Percentiles rank a stretch among this genome's conserved stretches.
phyloP scores from a whole-genome alignment of 1,140 invertebrate genomes.

The Dreissena polymorpha region DNA sequence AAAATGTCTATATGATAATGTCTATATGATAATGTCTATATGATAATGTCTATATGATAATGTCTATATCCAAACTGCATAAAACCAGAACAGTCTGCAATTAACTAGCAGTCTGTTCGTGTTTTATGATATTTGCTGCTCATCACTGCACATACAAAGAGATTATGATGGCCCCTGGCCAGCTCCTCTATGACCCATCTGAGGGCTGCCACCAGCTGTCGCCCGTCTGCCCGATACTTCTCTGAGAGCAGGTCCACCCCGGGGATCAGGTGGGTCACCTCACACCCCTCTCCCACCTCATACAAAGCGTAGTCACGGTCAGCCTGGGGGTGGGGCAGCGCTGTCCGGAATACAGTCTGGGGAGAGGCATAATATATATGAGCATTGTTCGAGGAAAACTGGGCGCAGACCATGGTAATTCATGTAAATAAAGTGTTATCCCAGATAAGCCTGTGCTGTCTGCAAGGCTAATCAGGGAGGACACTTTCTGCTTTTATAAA shows the following conservation, averaged over 20 bases:
- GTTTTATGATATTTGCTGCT: too few relatives aligned
- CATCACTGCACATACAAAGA: slow-evolving; percentile 73
- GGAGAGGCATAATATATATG: slow-evolving; percentile 16
- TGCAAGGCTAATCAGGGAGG: too few relatives aligned
- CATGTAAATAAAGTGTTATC: too few relatives aligned
- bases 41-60: too few relatives aligned
- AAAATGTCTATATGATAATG: too few relatives aligned
- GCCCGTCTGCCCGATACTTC: slow-evolving; percentile 76
- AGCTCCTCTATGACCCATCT: slow-evolving; percentile 77
- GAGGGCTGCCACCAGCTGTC: slow-evolving; percentile 73
- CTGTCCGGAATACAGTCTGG: slow-evolving; percentile 76
- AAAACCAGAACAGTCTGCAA: too few relatives aligned
- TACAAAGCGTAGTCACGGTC: slow-evolving; percentile 79
- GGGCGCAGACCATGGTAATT: too few relatives aligned
- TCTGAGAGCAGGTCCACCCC: slow-evolving; percentile 78
- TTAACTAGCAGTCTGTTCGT: too few relatives aligned
- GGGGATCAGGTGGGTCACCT: slow-evolving; percentile 77
- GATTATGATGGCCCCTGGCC: slow-evolving; percentile 73
- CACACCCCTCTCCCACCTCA: slow-evolving; percentile 76
- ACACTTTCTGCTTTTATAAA: too few relatives aligned
- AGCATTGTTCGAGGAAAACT: background rate
- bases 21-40: too few relatives aligned
- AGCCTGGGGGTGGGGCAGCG: slow-evolving; percentile 77
- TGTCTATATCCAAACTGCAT: too few relatives aligned
- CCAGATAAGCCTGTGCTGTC: too few relatives aligned